These are phyloP conservation scores for Drosophila sucinea DNA, from an alignment of 1,140 invertebrate genomes.

Conservation along the genomic window DNA sequence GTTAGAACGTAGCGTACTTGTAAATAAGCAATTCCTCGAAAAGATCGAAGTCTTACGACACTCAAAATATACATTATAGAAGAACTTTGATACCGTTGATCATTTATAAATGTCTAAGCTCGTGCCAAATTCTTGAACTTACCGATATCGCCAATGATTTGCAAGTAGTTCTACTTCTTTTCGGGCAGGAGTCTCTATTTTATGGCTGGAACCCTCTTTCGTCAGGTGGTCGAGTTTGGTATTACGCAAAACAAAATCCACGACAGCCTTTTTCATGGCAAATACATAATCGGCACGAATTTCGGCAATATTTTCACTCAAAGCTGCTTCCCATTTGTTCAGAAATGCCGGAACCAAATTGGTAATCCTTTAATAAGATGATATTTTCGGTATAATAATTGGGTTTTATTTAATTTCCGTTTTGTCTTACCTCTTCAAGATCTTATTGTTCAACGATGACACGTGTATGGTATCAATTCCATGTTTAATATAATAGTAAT, in stretches of 20 bases:
- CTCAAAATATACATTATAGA: too few species aligned
- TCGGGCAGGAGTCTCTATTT: conserved; percentile 84
- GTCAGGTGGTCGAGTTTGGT: conserved; percentile 81
- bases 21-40: too few species aligned
- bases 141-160: conserved; percentile 82
- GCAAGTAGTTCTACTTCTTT: conserved; percentile 84
- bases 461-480: conserved; percentile 94
- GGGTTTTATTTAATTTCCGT: neutral
- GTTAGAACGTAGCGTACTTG: too few species aligned
- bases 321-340: conserved; percentile 85
- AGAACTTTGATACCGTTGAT: too few species aligned
- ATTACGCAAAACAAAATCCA: conserved; percentile 94
- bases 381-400: neutral
- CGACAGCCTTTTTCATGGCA: conserved; percentile 93
- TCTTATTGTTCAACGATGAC: conserved; percentile 88
- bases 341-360: conserved; percentile 84
- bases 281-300: conserved; percentile 91
- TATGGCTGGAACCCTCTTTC: conserved; percentile 74
- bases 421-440: conserved; percentile 84
- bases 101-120: too few species aligned
- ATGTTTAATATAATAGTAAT: conserved; percentile 95
- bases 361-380: conserved; percentile 72
- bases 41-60: too few species aligned
- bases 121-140: conserved; percentile 26
- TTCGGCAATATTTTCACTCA: conserved; percentile 86